Evolutionary conservation across 2,113 vertebrate species (phyloP).

Genomic region (Aramus guarauna): DNA sequence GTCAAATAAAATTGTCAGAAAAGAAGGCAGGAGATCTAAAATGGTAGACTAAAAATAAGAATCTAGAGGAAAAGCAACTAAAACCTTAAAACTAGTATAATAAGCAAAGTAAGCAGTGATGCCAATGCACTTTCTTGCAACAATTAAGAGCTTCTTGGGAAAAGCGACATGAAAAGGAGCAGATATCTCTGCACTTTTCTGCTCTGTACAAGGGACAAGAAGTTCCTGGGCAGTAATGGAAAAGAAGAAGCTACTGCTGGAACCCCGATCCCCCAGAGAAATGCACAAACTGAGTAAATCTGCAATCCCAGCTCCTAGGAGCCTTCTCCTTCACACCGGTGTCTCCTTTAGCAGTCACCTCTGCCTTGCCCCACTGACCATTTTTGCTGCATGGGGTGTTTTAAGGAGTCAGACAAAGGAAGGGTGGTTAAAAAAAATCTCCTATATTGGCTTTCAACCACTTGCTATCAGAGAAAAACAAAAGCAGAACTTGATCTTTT

Average conservation of each 20-base stretch:
- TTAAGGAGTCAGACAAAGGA: not conserved
- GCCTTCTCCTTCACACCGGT: not conserved
- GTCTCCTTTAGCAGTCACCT: not conserved
- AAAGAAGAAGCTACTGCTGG: not conserved
- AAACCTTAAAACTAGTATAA: not conserved
- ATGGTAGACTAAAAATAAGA: not conserved
- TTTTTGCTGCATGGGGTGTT: not conserved
- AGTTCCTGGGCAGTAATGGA: not conserved
- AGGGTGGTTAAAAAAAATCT: not conserved
- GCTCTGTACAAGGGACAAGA: not conserved
- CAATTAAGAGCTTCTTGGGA: not conserved
- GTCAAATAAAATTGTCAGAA: not conserved
- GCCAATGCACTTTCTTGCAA: not conserved
- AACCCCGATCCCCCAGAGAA: not conserved
- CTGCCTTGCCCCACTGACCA: not conserved
- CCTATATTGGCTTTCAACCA: not conserved
- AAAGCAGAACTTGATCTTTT: constrained; percentile 49
- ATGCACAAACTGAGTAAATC: not conserved
- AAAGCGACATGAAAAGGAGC: not conserved
- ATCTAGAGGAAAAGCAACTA: not conserved
- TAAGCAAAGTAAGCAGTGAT: not conserved
- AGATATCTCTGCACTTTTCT: not conserved
- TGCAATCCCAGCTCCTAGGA: not conserved
- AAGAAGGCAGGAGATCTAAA: not conserved
- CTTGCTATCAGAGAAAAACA: constrained; percentile 31